These are phyloP conservation scores for Hydractinia symbiolongicarpus DNA, from an alignment of 30 jellyfish, hydroid and myxozoan genomes.

Conservation along the genomic window DNA sequence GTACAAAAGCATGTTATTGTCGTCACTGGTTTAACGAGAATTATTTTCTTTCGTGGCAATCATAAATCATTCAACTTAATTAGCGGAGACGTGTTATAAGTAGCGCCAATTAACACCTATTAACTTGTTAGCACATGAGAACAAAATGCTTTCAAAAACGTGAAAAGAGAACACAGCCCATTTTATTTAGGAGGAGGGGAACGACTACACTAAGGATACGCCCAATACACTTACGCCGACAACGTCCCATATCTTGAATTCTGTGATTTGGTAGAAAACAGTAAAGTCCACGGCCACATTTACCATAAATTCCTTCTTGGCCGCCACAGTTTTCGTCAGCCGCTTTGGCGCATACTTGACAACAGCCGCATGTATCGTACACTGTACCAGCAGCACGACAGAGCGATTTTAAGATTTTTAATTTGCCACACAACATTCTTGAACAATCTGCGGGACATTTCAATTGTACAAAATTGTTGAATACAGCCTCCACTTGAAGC, in stretches of 20 bases:
- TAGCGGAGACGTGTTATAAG: too few relatives aligned
- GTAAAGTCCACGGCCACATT: conserved; percentile 65
- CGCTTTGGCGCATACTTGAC: conserved; percentile 70
- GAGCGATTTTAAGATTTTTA: neutral
- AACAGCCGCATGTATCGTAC: conserved; percentile 81
- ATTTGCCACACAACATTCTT: conserved; percentile 2
- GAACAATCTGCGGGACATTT: conserved; percentile 26
- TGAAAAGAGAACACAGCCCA: too few relatives aligned
- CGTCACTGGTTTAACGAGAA: too few relatives aligned
- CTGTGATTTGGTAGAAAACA: conserved; percentile 27
- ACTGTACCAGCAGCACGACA: conserved; percentile 81
- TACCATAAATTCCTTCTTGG: conserved; percentile 52
- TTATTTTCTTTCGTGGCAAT: too few relatives aligned
- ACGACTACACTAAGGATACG: too few relatives aligned
- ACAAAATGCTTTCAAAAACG: too few relatives aligned
- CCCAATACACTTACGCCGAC: neutral
- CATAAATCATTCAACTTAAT: too few relatives aligned
- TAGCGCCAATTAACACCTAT: too few relatives aligned
- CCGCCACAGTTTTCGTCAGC: conserved; percentile 83
- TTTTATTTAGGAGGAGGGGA: too few relatives aligned
- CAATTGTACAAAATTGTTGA: neutral
- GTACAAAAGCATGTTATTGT: too few relatives aligned
- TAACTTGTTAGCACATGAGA: too few relatives aligned
- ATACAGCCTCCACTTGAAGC: neutral
- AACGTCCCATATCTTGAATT: neutral